Evolutionary conservation across 1,140 invertebrate genomes (phyloP), one percentile per base, ranked within the genome.

Genomic region (Lethrus apterus): DNA sequence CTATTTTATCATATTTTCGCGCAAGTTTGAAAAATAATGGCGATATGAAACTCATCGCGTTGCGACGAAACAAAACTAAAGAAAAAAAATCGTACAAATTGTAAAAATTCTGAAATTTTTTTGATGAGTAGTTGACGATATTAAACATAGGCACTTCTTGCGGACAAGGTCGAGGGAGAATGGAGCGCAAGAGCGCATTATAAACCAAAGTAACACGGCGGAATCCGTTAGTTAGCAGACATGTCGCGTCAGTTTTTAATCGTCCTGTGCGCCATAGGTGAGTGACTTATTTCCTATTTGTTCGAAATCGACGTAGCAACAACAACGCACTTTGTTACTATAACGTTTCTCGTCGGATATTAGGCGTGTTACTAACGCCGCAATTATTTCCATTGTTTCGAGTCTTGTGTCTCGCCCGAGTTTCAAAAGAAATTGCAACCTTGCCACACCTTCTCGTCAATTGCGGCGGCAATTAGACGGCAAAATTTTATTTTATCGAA

Each of bases 211-310:
- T 42, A 31, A 26, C 41, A 24, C 40, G 21, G 32, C 31, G 19
- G 29, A 26, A 21, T 29, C 40, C 23, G 36, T 47, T 33, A 47
- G 35, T 51, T 36, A 14, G 21, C 34, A 33, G 45, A 43, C 47
- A 52, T 52, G 51, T 42, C 47, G 35, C 34, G 46, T 43, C 35
- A n/a, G 41, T 34, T 52, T 13, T 10, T 36, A 4, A 11, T 52
- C 23, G 20, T 46, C 13, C 20, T 42, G n/a, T 26, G 48, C 8
- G 10, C 35, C 19, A 20, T 33, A 5, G 46, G 51, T 52, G 26
- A 52, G 51, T 50, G 33, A 15, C 4, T 7, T 21, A 21, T 15
- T 26, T 13, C 4, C 19, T 36, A 32, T 40, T 13, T 38, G 8
- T 30, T 40, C 17, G 21, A 41, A 31, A 41, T 5, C 5, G 11